phyloP scores from a whole-genome alignment of 2,888 invertebrate genomes.

The Ceramica pisi region DNA sequence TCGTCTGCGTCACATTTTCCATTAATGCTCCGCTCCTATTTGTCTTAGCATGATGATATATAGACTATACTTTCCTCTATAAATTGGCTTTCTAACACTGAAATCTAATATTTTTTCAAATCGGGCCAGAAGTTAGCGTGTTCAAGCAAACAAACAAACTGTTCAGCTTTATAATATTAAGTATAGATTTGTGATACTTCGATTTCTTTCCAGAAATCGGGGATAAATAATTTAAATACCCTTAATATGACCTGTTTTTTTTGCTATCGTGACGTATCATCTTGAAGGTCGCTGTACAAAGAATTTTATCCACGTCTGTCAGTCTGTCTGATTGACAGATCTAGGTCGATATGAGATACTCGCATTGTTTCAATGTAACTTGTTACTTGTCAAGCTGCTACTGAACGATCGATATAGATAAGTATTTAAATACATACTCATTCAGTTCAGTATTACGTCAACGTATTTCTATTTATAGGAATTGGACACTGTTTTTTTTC shows the following conservation, averaged over 20 bases:
- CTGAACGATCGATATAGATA: constrained; percentile 59
- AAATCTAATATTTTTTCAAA: too few relatives aligned
- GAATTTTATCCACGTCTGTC: constrained; percentile 63
- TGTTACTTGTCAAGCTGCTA: constrained; percentile 69
- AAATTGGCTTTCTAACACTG: too few relatives aligned
- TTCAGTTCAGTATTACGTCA: constrained; percentile 17
- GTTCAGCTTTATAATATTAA: too few relatives aligned
- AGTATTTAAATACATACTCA: constrained; percentile 44
- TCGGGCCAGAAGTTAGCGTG: too few relatives aligned
- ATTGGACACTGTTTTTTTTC: neutral
- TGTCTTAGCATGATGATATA: too few relatives aligned
- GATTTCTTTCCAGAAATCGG: too few relatives aligned
- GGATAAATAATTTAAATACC: neutral
- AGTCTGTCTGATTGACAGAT: constrained; percentile 76
- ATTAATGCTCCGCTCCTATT: too few relatives aligned
- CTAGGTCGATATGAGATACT: constrained; percentile 74
- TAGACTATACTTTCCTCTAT: too few relatives aligned
- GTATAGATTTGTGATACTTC: too few relatives aligned
- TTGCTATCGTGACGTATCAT: constrained; percentile 75
- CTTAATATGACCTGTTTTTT: neutral
- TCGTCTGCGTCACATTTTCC: too few relatives aligned
- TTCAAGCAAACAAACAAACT: too few relatives aligned
- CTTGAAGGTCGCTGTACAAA: constrained; percentile 74
- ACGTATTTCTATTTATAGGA: neutral
- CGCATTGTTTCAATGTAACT: constrained; percentile 75